phyloP scores from a whole-genome alignment of 2,888 invertebrate genomes.

The Ectemnius cavifrons region DNA sequence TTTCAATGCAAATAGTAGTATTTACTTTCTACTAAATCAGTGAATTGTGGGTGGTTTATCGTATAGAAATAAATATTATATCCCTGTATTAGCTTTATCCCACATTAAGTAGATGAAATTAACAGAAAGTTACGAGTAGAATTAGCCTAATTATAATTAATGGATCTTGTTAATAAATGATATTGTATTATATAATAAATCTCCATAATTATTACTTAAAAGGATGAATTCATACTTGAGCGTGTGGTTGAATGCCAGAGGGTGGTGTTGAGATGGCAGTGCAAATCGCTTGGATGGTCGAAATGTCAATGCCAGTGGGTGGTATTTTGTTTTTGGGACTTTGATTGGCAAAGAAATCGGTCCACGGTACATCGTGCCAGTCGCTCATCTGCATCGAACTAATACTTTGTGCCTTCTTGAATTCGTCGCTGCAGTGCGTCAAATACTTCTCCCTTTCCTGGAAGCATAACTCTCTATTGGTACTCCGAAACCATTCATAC shows the following conservation, averaged over 20 bases:
- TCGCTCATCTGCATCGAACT: slow-evolving; percentile 86
- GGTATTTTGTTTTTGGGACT: slow-evolving; percentile 81
- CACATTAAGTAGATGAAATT: no score
- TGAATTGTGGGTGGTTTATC: no score
- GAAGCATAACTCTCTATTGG: background rate
- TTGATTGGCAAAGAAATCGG: slow-evolving; percentile 81
- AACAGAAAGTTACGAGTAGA: no score
- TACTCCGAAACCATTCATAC: no score
- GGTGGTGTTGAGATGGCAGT: slow-evolving; percentile 83
- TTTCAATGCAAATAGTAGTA: no score
- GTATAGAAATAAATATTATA: no score
- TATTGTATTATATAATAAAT: no score
- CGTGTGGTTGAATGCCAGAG: slow-evolving; percentile 84
- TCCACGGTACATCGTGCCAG: slow-evolving; percentile 83
- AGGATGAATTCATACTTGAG: slow-evolving; percentile 29
- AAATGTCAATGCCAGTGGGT: slow-evolving; percentile 84
- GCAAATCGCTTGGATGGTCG: slow-evolving; percentile 84
- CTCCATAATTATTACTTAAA: no score
- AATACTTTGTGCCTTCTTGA: slow-evolving; percentile 83
- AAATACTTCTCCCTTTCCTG: slow-evolving; percentile 63
- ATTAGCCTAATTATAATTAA: no score
- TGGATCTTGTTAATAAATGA: no score
- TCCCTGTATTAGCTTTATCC: no score
- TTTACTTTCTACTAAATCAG: no score
- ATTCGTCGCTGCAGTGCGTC: slow-evolving; percentile 81